Conservation (phyloP, 2,113 vertebrate genomes). For the Urocolius indicus region DNA sequence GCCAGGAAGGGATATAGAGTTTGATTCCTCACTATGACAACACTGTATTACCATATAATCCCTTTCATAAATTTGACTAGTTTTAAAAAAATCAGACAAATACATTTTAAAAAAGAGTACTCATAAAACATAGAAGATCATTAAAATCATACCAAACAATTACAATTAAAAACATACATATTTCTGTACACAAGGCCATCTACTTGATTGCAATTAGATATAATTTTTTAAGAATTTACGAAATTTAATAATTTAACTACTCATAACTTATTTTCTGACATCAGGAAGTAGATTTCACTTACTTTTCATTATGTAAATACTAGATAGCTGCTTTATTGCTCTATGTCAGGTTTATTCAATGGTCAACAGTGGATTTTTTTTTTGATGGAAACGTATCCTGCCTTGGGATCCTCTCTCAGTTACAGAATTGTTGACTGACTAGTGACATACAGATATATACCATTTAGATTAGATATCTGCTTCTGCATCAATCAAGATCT, state of each 20-base stretch:
- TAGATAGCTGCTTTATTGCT: neutral
- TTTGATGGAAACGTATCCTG: neutral
- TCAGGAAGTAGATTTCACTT: neutral
- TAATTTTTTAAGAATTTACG: too few species aligned
- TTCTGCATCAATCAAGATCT: neutral
- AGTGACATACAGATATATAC: neutral
- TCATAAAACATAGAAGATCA: neutral
- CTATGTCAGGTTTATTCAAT: neutral
- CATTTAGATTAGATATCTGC: neutral
- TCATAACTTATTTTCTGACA: neutral
- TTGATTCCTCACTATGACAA: neutral
- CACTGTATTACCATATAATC: too few species aligned
- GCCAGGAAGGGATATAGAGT: neutral
- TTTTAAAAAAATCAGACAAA: neutral
- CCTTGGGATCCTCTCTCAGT: neutral
- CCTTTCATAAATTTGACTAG: neutral
- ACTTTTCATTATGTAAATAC: neutral
- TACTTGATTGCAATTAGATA: neutral
- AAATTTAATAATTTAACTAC: neutral
- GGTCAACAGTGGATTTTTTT: neutral
- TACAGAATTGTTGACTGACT: neutral
- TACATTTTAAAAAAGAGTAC: neutral
- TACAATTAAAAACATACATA: neutral
- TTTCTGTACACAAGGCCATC: neutral
- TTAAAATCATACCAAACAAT: neutral